phyloP scores from a whole-genome alignment of 2,888 invertebrate species.

The Neocrepidodera transversa region DNA sequence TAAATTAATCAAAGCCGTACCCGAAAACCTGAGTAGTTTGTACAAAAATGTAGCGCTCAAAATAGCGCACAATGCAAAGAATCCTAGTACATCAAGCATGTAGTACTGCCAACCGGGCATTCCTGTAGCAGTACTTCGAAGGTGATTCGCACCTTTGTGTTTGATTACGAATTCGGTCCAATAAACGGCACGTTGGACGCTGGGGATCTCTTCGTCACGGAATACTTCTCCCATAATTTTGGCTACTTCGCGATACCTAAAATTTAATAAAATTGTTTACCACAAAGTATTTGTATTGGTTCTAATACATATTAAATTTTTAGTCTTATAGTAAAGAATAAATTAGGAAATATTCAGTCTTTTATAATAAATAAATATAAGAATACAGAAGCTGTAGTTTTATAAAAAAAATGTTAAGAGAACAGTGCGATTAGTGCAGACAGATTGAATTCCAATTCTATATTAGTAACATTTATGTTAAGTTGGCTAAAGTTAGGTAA shows the following conservation, averaged over 20 bases:
- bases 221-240: constrained; percentile 39
- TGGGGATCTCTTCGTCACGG: constrained; percentile 45
- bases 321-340: no score
- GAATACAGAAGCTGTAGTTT: no score
- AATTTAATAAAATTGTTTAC: constrained; percentile 13
- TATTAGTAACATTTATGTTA: no score
- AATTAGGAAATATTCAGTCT: no score
- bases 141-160: constrained; percentile 45
- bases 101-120: constrained; percentile 41
- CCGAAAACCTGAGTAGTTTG: neutral
- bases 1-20: neutral
- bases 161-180: constrained; percentile 52
- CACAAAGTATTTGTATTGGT: no score
- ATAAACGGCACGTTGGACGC: constrained; percentile 48
- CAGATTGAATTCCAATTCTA: no score
- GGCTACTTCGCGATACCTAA: constrained; percentile 41
- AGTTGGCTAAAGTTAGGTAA: no score
- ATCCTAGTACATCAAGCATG: constrained; percentile 41
- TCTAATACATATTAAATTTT: no score
- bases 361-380: no score
- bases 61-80: constrained; percentile 5
- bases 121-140: constrained; percentile 40
- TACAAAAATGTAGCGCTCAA: neutral
- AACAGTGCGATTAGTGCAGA: no score
- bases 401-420: no score